Percentiles rank a stretch among this genome's conserved stretches.
These are phyloP conservation scores for Brachypterus glaber DNA, from an alignment of 2,888 invertebrate species.

Conservation along the genomic window DNA sequence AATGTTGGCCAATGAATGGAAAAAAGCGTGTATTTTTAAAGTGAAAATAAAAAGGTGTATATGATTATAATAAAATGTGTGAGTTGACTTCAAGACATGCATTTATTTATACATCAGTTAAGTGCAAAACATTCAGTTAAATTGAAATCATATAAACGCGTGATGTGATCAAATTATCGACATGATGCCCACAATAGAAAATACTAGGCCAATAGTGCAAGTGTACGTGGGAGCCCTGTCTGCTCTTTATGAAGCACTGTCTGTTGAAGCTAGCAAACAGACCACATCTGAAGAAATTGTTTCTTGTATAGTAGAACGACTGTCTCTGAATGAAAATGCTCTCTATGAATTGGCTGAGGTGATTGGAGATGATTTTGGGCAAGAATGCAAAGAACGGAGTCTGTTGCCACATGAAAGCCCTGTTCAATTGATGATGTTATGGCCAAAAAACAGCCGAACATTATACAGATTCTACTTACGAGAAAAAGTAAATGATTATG, in stretches of 20 bases:
- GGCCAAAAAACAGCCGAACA: slow-evolving; percentile 56
- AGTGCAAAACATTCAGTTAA: background rate
- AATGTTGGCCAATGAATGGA: slow-evolving; percentile 7
- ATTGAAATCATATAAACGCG: background rate
- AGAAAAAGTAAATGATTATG: slow-evolving; percentile 73
- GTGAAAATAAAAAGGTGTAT: slow-evolving; percentile 9
- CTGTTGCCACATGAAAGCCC: slow-evolving; percentile 74
- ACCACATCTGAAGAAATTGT: slow-evolving; percentile 89
- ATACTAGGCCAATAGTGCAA: slow-evolving; percentile 65
- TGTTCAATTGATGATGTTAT: slow-evolving; percentile 72
- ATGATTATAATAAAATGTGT: too few species aligned
- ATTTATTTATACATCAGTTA: too few species aligned
- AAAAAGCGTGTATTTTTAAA: slow-evolving; percentile 5
- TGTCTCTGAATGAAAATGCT: slow-evolving; percentile 51
- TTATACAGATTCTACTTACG: slow-evolving; percentile 74
- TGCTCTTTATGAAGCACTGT: slow-evolving; percentile 79
- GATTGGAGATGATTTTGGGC: slow-evolving; percentile 74
- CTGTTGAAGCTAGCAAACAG: slow-evolving; percentile 85
- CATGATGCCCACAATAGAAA: slow-evolving; percentile 52
- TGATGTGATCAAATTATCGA: slow-evolving; percentile 33
- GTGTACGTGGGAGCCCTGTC: slow-evolving; percentile 85
- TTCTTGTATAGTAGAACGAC: slow-evolving; percentile 71
- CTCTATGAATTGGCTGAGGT: slow-evolving; percentile 82
- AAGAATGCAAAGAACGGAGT: slow-evolving; percentile 86
- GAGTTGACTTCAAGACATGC: too few species aligned